Conservation (phyloP, 2,797 vertebrate genomes). For the Danio tinwini region DNA sequence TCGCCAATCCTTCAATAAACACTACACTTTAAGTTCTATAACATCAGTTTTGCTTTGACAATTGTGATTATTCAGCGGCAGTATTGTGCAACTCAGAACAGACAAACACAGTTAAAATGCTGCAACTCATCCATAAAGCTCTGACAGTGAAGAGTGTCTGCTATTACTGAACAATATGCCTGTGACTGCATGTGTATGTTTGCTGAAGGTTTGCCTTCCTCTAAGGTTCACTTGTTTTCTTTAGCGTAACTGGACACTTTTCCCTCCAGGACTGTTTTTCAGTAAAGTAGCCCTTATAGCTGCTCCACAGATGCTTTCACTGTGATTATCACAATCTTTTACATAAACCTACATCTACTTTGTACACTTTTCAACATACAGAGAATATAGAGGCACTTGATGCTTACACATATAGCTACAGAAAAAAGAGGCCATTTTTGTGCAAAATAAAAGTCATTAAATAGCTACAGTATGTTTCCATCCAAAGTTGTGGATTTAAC, state of each 20-base stretch:
- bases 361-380: neutral
- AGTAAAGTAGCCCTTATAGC: slow-evolving; percentile 47
- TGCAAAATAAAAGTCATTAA: too few species aligned
- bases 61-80: neutral
- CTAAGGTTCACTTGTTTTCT: slow-evolving; percentile 49
- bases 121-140: slow-evolving; percentile 31
- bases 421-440: too few species aligned
- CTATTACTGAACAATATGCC: slow-evolving; percentile 27
- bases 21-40: neutral
- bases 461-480: too few species aligned
- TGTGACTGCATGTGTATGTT: slow-evolving; percentile 37
- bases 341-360: neutral
- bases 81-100: slow-evolving; percentile 5
- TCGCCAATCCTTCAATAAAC: slow-evolving; percentile 6
- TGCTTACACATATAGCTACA: neutral
- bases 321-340: neutral
- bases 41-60: slow-evolving; percentile 3
- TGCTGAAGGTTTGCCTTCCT: slow-evolving; percentile 40
- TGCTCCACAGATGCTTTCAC: slow-evolving; percentile 58
- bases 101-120: slow-evolving; percentile 7
- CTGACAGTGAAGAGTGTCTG: slow-evolving; percentile 23
- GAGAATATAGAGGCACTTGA: neutral
- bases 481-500: too few species aligned
- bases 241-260: slow-evolving; percentile 62
- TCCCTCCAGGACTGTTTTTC: slow-evolving; percentile 55